These are phyloP conservation scores for Drosophila setifemur DNA, from an alignment of 1,140 invertebrate species.

Conservation along the genomic window DNA sequence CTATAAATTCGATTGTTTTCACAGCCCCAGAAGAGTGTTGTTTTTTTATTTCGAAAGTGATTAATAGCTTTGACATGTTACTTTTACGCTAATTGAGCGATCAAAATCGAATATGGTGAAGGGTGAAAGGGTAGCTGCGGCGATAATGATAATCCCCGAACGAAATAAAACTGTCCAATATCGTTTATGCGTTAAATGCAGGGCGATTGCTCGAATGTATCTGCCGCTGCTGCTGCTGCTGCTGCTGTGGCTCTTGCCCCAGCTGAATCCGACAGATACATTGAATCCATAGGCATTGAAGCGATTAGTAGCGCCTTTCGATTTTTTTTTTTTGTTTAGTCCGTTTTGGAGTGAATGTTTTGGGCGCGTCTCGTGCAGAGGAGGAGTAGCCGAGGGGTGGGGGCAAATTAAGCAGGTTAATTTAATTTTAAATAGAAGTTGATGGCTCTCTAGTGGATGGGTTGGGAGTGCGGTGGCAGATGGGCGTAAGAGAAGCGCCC, in stretches of 20 bases:
- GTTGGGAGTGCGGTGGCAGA: conserved; percentile 52
- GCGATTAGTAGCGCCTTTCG: conserved; percentile 79
- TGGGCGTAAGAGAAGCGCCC: conserved; percentile 70
- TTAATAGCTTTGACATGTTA: conserved; percentile 80
- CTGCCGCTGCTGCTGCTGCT: neutral
- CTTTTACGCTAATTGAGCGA: conserved; percentile 81
- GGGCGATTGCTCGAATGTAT: conserved; percentile 40
- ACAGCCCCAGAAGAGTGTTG: conserved; percentile 21
- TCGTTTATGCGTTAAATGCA: conserved; percentile 75
- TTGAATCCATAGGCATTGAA: conserved; percentile 58
- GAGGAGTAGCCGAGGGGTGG: conserved; percentile 23
- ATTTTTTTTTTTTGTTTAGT: conserved; percentile 41
- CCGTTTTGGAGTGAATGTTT: conserved; percentile 65
- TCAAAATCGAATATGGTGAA: conserved; percentile 78
- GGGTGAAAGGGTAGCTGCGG: conserved; percentile 68
- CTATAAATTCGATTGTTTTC: conserved; percentile 6
- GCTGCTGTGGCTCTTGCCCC: conserved; percentile 12
- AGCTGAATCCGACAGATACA: conserved; percentile 47
- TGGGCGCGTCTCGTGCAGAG: conserved; percentile 58
- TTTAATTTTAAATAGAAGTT: conserved; percentile 80
- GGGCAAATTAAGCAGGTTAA: conserved; percentile 77
- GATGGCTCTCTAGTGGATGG: conserved; percentile 32
- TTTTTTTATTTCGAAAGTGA: conserved; percentile 66
- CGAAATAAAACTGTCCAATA: conserved; percentile 51
- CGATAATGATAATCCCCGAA: conserved; percentile 35